Evolutionary conservation across 2,113 vertebrate species (phyloP).

Genomic region (Emydocephalus ijimae): DNA sequence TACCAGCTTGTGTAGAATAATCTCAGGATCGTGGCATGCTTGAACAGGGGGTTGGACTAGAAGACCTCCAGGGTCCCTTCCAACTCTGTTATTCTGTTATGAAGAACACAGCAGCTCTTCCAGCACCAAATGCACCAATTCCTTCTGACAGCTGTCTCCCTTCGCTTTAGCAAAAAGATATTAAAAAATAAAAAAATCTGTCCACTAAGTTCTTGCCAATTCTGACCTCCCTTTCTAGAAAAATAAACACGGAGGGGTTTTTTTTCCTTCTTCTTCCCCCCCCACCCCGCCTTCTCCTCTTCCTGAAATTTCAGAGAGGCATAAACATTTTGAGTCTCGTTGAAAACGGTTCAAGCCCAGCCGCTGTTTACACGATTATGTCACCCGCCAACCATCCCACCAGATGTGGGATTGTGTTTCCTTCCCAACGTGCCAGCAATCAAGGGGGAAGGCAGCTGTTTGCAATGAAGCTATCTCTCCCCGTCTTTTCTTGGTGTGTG

Average conservation of each 20-base stretch:
- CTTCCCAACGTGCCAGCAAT: slow-evolving; percentile 42
- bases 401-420: slow-evolving; percentile 55
- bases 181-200: neutral
- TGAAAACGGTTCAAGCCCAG: slow-evolving; percentile 43
- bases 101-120: neutral
- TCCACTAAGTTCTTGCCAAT: neutral
- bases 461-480: slow-evolving; percentile 34
- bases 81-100: neutral
- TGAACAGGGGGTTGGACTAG: too few species aligned
- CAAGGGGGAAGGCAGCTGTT: slow-evolving; percentile 59
- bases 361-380: slow-evolving; percentile 52
- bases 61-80: neutral
- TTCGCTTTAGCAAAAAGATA: neutral
- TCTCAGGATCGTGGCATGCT: neutral
- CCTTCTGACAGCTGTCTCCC: neutral
- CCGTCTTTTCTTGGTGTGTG: too few species aligned
- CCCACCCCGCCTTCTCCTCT: neutral
- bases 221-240: neutral
- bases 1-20: neutral
- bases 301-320: slow-evolving; percentile 19
- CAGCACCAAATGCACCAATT: neutral
- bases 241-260: neutral
- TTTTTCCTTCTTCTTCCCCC: neutral
- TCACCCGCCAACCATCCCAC: slow-evolving; percentile 50
- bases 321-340: neutral